phyloP scores from a whole-genome alignment of 2,797 vertebrate genomes.

The Clarias laeviceps region DNA sequence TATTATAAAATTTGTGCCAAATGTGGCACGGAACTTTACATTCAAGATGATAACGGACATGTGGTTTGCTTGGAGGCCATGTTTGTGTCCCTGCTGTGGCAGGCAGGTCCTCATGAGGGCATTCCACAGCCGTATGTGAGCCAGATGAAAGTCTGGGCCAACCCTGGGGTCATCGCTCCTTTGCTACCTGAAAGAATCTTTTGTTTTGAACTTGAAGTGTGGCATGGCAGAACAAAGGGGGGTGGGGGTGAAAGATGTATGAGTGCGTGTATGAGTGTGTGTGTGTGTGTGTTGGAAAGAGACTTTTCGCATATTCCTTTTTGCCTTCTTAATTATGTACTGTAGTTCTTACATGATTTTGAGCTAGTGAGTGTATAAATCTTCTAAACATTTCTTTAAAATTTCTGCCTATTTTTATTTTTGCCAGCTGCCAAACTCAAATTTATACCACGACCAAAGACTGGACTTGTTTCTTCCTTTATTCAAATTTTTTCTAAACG shows the following conservation, averaged over 20 bases:
- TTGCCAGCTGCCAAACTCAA: background rate
- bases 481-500: background rate
- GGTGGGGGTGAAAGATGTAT: constrained; percentile 30
- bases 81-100: constrained; percentile 4
- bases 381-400: background rate
- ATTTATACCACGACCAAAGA: background rate
- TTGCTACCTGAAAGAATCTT: constrained; percentile 40
- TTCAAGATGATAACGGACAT: background rate
- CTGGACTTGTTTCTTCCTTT: background rate
- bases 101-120: background rate
- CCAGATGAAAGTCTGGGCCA: constrained; percentile 27
- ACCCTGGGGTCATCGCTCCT: constrained; percentile 14
- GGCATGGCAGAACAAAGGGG: constrained; percentile 30
- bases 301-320: background rate
- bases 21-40: no score
- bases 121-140: constrained; percentile 24
- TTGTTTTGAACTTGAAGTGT: constrained; percentile 62
- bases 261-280: constrained; percentile 15
- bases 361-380: background rate
- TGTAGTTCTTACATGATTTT: background rate
- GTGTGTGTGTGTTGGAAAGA: background rate
- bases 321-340: background rate
- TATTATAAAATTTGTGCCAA: background rate
- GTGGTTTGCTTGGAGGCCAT: background rate
- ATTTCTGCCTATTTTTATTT: background rate